phyloP scores from a whole-genome alignment of 2,113 vertebrate genomes.

The western clawed frog (Xenopus tropicalis) region DNA sequence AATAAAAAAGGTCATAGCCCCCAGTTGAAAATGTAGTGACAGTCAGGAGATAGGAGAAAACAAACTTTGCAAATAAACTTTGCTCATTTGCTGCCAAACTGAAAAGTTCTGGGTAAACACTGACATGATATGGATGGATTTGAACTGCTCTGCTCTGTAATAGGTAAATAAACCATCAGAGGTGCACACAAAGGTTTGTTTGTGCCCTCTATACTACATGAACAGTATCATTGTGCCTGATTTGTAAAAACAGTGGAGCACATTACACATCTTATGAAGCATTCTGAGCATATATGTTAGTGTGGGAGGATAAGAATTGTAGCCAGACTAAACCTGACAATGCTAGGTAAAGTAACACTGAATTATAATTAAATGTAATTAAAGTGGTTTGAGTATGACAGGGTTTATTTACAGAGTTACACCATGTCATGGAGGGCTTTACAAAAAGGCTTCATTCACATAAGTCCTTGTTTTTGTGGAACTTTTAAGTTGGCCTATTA shows the following conservation, averaged over 20 bases:
- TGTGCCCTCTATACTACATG: neutral
- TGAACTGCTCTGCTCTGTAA: conserved; percentile 37
- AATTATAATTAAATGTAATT: too few relatives aligned
- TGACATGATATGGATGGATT: conserved; percentile 40
- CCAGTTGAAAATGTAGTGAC: conserved; percentile 16
- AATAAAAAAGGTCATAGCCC: conserved; percentile 20
- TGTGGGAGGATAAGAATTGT: too few relatives aligned
- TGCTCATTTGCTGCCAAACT: conserved; percentile 3
- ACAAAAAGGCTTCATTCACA: too few relatives aligned
- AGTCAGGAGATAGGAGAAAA: conserved; percentile 40
- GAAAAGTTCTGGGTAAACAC: conserved; percentile 47
- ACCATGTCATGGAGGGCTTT: too few relatives aligned
- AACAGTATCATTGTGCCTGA: neutral
- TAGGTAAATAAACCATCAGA: conserved; percentile 28
- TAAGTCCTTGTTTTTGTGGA: too few relatives aligned
- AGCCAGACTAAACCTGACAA: too few relatives aligned
- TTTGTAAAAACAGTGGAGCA: neutral
- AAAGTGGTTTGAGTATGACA: too few relatives aligned
- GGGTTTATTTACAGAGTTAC: too few relatives aligned
- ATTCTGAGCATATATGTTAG: too few relatives aligned
- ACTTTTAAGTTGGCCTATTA: too few relatives aligned
- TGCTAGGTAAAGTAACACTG: too few relatives aligned
- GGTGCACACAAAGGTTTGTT: neutral
- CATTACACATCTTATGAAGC: too few relatives aligned
- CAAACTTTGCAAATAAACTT: neutral